Conservation (phyloP, 2,797 vertebrate species). For the Eospalax fontanierii region DNA sequence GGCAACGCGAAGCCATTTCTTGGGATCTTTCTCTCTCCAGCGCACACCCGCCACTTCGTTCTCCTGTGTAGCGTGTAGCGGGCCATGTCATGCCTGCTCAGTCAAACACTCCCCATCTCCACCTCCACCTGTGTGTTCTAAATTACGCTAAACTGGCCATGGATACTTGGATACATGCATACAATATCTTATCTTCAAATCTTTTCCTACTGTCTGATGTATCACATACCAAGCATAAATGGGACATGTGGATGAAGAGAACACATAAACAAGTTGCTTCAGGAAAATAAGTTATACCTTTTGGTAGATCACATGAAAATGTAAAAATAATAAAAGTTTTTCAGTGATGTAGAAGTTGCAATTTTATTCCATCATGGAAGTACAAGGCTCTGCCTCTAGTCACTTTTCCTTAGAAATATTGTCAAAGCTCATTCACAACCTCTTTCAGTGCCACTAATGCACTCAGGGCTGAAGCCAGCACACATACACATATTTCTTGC, state of each 20-base stretch:
- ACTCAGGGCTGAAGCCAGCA: neutral
- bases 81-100: neutral
- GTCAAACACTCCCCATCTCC: no score
- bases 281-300: neutral
- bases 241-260: neutral
- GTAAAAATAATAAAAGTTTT: neutral
- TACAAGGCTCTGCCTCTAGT: neutral
- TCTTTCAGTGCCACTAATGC: neutral
- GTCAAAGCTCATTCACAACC: neutral
- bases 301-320: neutral
- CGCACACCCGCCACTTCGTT: rapidly evolving
- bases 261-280: slow-evolving; percentile 12
- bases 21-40: neutral
- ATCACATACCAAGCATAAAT: neutral
- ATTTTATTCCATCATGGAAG: neutral
- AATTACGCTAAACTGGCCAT: neutral
- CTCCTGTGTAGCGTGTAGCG: neutral
- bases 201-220: neutral
- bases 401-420: slow-evolving; percentile 47
- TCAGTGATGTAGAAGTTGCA: neutral
- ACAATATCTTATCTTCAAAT: neutral
- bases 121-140: neutral
- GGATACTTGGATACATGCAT: neutral
- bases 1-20: neutral
- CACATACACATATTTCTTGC: neutral